Evolutionary conservation across 2,113 vertebrate genomes (phyloP), one percentile per base, ranked within the genome.

Genomic region (Muntiacus muntjak): DNA sequence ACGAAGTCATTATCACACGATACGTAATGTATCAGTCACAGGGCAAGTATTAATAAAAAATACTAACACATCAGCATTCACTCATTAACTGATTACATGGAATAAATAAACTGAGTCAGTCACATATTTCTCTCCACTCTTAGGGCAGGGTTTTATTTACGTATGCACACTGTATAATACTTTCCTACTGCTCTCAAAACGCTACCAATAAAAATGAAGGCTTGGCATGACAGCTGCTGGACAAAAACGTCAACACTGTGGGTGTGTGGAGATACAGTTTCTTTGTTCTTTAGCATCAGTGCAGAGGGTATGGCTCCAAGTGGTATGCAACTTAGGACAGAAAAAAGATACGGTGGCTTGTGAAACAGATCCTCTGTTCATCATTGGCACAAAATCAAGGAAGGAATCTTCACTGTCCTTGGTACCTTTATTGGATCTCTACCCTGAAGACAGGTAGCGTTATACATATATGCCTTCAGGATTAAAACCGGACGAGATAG

Each of bases 401-500:
- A 97, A 98, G 94, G 96, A 85, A 92, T 50, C 94, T 94, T 71
- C 91, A 94, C 93, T 67, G 97, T 97, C 98, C 97, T 43, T 40
- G 94, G 98, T 98, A 97, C 96, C 98, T 98, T 97, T 82, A 82
- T 45, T 97, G 87, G 97, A 96, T 97, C 97, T 97, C 93, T 98
- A 95, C 87, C 94, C 94, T 94, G 94, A 97, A 98, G 98, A 97
- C 84, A 97, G n/a, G 74, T 60, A 93, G 40, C 87, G 97, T 99
- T 99, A 99, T 98, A 99, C 99, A 26, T 99, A 99, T 98, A 99
- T 99, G 86, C 99, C 99, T 98, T 99, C 99, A 1, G 99, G 99
- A 98, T 99, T 99, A 95, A 99, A 99, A 76, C 99, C 99, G 55
- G 99, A 99, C 0, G 99, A 99, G 89, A 99, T 98, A 9, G 99